phyloP scores from a whole-genome alignment of 53 echinoderm and acorn worm genomes.

The Echinarachnius parma region DNA sequence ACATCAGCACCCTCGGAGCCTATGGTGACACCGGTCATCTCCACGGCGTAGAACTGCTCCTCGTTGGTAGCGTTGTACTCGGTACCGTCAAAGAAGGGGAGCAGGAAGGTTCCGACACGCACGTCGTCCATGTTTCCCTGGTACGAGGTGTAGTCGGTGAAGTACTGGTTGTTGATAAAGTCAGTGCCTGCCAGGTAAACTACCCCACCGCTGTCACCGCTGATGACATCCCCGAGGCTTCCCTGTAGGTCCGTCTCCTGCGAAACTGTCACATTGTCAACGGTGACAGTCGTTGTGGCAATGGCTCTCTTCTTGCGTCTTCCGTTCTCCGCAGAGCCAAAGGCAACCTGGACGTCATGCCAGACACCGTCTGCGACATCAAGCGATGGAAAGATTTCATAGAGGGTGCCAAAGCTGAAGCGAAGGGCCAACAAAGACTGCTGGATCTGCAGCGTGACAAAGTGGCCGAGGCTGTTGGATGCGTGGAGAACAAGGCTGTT shows the following conservation, averaged over 20 bases:
- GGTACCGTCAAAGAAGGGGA: slow-evolving; percentile 63
- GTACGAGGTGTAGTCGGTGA: slow-evolving; percentile 46
- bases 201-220: slow-evolving; percentile 25
- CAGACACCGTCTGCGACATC: slow-evolving; percentile 68
- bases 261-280: neutral
- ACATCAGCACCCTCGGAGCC: slow-evolving; percentile 56
- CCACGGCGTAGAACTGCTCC: slow-evolving; percentile 63
- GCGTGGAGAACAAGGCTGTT: slow-evolving; percentile 57
- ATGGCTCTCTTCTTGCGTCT: no score
- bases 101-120: slow-evolving; percentile 70
- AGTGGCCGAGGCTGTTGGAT: slow-evolving; percentile 40
- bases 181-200: slow-evolving; percentile 58
- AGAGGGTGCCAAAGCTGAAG: slow-evolving; percentile 45
- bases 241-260: slow-evolving; percentile 6
- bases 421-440: slow-evolving; percentile 17
- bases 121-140: slow-evolving; percentile 80
- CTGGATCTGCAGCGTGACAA: slow-evolving; percentile 59
- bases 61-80: slow-evolving; percentile 55
- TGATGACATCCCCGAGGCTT: slow-evolving; percentile 48
- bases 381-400: neutral
- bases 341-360: slow-evolving; percentile 60
- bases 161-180: slow-evolving; percentile 36
- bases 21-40: slow-evolving; percentile 22
- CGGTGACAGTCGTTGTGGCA: no score
- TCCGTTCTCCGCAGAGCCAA: slow-evolving; percentile 21